Base-by-base conservation (phyloP, 2,113 vertebrate genomes). In the Aspidoscelis tigris region DNA sequence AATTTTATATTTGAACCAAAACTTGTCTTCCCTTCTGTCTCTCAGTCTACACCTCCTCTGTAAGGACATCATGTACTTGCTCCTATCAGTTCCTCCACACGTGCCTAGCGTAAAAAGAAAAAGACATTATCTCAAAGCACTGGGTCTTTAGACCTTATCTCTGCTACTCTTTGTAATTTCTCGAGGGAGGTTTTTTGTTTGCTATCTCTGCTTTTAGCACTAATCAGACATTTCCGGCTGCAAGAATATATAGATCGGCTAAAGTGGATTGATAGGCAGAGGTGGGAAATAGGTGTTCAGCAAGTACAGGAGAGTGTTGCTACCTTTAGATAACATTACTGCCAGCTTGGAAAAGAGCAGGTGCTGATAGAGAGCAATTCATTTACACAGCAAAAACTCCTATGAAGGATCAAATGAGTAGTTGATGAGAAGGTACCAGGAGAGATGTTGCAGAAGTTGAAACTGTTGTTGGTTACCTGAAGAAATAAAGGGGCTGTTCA, bases 121-220 rank as follows among this genome's bases (percentile, higher is more conserved):
- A 61, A 65, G 0, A 11, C 0, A 0, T 80, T 79, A 81, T 84
- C 88, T 81, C 0, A 14, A 73, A 77, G 85, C 77, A 5, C 81
- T 41, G 76, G 82, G 50, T 43, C 85, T 85, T 64, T 83, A 78
- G 69, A 0, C 33, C 88, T 89, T 84, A 84, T 87, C 81, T 89
- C 84, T 41, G 3, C 4, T 68, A 55, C 3, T 81, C 76, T 76
- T 44, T 64, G 65, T 72, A 68, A 72, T 65, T n/a, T 81, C 86
- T 81, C 88, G 1, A 39, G 24, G 2, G 73, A 81, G 70, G 76
- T 87, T 90, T 87, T 82, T 39, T 80, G 76, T 76, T 87, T 87
- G 74, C 39, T 82, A 3, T 1, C 61, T n/a, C 79, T 86, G 55
- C 76, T 69, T 76, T 21, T 70, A 8, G 50, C 6, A 44, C 82